Evolutionary conservation across 2,797 vertebrate genomes (phyloP), one percentile per base, ranked within the genome.

Genomic region (Botia kubotai): DNA sequence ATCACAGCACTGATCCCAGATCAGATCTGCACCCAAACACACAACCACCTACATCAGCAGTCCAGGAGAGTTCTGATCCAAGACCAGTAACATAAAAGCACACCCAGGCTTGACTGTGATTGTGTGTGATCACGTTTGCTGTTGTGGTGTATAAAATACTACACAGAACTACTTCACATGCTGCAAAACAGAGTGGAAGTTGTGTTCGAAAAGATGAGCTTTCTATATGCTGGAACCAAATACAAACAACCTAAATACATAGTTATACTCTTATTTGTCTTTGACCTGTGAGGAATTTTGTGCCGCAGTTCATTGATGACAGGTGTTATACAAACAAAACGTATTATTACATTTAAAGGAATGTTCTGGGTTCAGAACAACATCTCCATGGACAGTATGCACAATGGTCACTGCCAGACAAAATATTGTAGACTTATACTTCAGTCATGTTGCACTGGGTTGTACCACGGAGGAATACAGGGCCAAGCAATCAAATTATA

Each of bases 201-300:
- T 71, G 16, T 23, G 71, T 53, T 17, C 58, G 55, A 82, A 55
- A 55, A 70, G 55, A 72, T 46, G 43, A 74, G 83, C 76, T 87
- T 29, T 29, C 29, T 29, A 29, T 71, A 74, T 69, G 43, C 78
- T 55, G 8, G 14, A 52, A 39, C 62, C 43, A 74, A n/a, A 60
- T 2, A 50, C 66, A 65, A 36, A 48, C 62, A 11, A 71, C n/a
- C 74, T 26, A 17, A 16, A 69, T 53, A 72, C 75, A 43, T 29
- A 29, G 17, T 23, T 26, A 52, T 23, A 53, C 10, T 62, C 2
- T 14, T 16, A 29, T 26, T 62, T 62, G 2, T 26, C 4, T 7
- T 29, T 29, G 21, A 62, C 23, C 21, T 29, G 23, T 60, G 58
- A 58, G 21, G 55, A 26, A 62, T 3, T 62, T 62, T 29, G 23